Percentiles rank a stretch among this genome's conserved stretches.
Evolutionary conservation across 1,140 invertebrate species (phyloP).

Genomic region (Mesaphorura yosii): DNA sequence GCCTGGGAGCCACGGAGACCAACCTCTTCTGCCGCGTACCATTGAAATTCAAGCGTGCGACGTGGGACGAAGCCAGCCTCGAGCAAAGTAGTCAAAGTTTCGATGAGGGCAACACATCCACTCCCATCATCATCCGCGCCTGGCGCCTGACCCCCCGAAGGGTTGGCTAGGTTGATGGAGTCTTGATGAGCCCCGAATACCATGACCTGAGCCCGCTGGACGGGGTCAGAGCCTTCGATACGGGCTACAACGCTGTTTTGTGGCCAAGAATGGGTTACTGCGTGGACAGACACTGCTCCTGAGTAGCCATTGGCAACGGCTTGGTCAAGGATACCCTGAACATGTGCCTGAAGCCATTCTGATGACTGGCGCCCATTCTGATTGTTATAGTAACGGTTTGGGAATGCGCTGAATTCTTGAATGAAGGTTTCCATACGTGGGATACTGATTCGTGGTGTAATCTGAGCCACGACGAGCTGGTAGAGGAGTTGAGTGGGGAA

Average conservation of each 20-base stretch:
- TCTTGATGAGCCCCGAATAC: conserved; percentile 21
- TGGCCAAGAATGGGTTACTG: neutral
- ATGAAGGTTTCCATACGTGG: neutral
- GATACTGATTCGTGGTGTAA: neutral
- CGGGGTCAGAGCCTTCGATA: conserved; percentile 12
- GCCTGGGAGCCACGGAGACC: conserved; percentile 12
- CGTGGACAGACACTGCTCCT: neutral
- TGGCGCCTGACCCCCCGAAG: neutral
- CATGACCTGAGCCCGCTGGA: conserved; percentile 3
- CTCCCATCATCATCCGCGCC: conserved; percentile 18
- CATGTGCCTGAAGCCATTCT: neutral
- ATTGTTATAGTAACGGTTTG: neutral
- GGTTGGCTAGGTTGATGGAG: conserved; percentile 4
- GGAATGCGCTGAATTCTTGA: neutral
- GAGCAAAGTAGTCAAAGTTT: conserved; percentile 10
- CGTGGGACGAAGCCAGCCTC: conserved; percentile 9
- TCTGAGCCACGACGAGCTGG: neutral
- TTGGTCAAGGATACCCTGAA: neutral
- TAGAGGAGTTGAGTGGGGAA: neutral
- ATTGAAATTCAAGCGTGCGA: conserved; percentile 18
- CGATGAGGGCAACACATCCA: conserved; percentile 2
- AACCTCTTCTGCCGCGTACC: conserved; percentile 24
- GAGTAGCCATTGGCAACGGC: neutral
- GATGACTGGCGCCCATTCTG: neutral
- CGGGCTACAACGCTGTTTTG: conserved; percentile 16